Evolutionary conservation across 2,888 invertebrate genomes (phyloP).

Genomic region (Polydrusus pterygomalis): DNA sequence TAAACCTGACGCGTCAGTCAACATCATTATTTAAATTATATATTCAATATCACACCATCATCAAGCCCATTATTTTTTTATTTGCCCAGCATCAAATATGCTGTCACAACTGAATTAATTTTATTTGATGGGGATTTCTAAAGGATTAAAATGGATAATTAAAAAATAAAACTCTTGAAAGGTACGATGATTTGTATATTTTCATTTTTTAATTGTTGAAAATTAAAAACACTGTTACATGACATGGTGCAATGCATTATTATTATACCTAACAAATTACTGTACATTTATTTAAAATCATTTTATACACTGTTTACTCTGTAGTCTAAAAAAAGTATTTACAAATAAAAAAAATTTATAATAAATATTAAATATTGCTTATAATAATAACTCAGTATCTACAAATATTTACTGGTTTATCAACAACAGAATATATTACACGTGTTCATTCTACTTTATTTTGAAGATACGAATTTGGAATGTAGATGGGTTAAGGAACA

Average conservation of each 20-base stretch:
- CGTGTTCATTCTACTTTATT: no score
- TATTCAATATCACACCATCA: slow-evolving; percentile 52
- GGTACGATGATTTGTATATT: slow-evolving; percentile 39
- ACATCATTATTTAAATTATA: slow-evolving; percentile 54
- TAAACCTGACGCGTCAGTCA: slow-evolving; percentile 48
- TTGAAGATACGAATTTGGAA: no score
- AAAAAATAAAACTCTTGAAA: slow-evolving; percentile 30
- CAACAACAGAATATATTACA: no score
- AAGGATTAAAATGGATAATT: slow-evolving; percentile 47
- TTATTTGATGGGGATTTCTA: slow-evolving; percentile 45
- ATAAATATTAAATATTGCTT: slow-evolving; percentile 2
- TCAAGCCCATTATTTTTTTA: slow-evolving; percentile 52
- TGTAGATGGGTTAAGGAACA: no score
- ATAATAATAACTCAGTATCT: slow-evolving; percentile 5
- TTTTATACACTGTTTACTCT: slow-evolving; percentile 23
- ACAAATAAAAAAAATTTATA: slow-evolving; percentile 10
- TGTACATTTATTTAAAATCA: slow-evolving; percentile 37
- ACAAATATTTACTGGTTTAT: neutral
- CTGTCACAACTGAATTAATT: slow-evolving; percentile 54
- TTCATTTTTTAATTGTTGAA: slow-evolving; percentile 29
- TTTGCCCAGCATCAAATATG: slow-evolving; percentile 50
- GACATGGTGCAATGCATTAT: slow-evolving; percentile 43
- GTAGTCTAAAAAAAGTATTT: slow-evolving; percentile 31
- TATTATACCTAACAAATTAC: slow-evolving; percentile 46
- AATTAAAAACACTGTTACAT: slow-evolving; percentile 49